Percentiles rank a stretch among this genome's conserved stretches.
These are phyloP conservation scores for Ditylenchus dipsaci DNA, from an alignment of 1,140 invertebrate genomes.

Conservation along the genomic window DNA sequence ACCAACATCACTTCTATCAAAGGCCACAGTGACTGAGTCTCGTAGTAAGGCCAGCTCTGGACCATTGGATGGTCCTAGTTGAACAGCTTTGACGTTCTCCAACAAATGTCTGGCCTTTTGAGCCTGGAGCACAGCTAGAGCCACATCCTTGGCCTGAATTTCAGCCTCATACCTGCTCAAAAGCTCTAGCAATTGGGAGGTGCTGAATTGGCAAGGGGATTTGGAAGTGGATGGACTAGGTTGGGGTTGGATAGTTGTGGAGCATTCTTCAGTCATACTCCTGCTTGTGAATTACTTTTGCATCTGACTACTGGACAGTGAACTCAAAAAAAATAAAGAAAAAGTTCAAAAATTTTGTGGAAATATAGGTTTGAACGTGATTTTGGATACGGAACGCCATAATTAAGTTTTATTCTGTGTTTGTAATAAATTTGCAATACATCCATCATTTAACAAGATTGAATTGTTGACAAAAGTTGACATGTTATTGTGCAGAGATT, in stretches of 20 bases:
- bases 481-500: too few species aligned
- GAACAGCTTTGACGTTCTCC: not conserved
- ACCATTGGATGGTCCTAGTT: not conserved
- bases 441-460: too few species aligned
- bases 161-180: slow-evolving; percentile 19
- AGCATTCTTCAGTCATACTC: too few species aligned
- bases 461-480: too few species aligned
- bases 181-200: slow-evolving; percentile 5
- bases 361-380: too few species aligned
- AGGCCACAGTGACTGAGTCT: slow-evolving; percentile 10
- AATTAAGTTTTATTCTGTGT: too few species aligned
- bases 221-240: too few species aligned
- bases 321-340: not conserved
- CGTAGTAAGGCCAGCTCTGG: slow-evolving; percentile 9
- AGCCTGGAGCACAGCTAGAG: slow-evolving; percentile 7
- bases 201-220: not conserved
- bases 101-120: not conserved
- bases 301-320: not conserved
- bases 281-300: too few species aligned
- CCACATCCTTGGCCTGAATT: slow-evolving; percentile 22
- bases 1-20: not conserved
- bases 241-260: too few species aligned
- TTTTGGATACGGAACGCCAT: too few species aligned
- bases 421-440: too few species aligned
- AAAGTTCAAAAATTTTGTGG: too few species aligned